Conservation (phyloP, 2,888 invertebrate species). For the Brachypalpus laphriformis region DNA sequence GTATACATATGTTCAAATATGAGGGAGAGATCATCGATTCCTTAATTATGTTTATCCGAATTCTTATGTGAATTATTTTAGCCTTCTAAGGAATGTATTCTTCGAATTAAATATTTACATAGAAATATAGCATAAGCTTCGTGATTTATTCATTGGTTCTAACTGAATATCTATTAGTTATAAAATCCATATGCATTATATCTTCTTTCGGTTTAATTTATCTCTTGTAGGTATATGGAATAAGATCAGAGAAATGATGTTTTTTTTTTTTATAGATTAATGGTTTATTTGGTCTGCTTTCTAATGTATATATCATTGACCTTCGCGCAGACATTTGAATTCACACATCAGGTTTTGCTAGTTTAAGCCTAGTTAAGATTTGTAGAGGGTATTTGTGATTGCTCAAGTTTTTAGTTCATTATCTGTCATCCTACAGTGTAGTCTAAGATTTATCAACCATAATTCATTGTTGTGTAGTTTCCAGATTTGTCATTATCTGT, state of each 20-base stretch:
- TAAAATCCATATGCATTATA: too few species aligned
- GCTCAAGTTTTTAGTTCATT: background rate
- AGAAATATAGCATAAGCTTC: background rate
- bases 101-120: background rate
- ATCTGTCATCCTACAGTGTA: background rate
- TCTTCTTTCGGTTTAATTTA: background rate
- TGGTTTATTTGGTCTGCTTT: background rate
- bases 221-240: background rate
- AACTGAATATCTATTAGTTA: background rate
- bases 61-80: too few species aligned
- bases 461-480: background rate
- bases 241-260: too few species aligned
- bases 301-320: background rate
- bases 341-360: background rate
- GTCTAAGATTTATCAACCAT: background rate
- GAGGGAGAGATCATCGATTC: background rate
- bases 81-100: background rate
- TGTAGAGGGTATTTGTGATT: background rate
- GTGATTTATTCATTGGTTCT: background rate
- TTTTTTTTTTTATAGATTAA: background rate
- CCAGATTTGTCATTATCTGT: background rate
- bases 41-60: slow-evolving; percentile 7
- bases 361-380: background rate
- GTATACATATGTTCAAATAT: background rate
- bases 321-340: background rate